These are phyloP conservation scores for Steromphala cineraria DNA, from an alignment of 2,888 invertebrate species.

Conservation along the genomic window DNA sequence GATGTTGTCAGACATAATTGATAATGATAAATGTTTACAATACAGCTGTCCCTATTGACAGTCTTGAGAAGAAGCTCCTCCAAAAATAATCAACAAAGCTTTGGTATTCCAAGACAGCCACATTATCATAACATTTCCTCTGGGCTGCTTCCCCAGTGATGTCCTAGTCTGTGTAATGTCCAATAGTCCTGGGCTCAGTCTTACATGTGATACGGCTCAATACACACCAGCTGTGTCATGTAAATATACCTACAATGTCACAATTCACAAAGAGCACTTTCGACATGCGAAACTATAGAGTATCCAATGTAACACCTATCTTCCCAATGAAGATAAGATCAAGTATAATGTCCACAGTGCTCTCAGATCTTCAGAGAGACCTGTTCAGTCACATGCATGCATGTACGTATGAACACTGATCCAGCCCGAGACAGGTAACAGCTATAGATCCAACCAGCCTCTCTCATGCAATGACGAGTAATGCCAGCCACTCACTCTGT, in stretches of 20 bases:
- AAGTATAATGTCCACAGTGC: background rate
- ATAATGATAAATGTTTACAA: constrained; percentile 17
- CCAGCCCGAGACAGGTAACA: background rate
- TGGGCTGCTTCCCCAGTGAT: background rate
- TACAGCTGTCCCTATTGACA: background rate
- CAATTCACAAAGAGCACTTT: background rate
- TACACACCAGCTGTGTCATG: background rate
- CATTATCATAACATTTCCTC: background rate
- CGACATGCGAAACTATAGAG: no score
- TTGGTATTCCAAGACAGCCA: background rate
- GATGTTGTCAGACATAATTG: constrained; percentile 12
- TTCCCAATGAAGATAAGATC: background rate
- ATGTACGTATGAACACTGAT: background rate
- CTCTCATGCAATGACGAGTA: constrained; percentile 7
- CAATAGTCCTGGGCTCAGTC: background rate
- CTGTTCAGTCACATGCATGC: background rate
- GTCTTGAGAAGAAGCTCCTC: background rate
- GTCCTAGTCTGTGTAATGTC: background rate
- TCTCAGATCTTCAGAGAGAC: background rate
- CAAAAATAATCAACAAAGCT: background rate
- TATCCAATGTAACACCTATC: no score
- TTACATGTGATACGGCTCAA: background rate
- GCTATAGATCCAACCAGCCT: background rate
- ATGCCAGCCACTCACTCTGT: background rate
- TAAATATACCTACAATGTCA: background rate